Evolutionary conservation across 2,797 vertebrate species (phyloP), one percentile per base, ranked within the genome.

Genomic region (Labroides dimidiatus): DNA sequence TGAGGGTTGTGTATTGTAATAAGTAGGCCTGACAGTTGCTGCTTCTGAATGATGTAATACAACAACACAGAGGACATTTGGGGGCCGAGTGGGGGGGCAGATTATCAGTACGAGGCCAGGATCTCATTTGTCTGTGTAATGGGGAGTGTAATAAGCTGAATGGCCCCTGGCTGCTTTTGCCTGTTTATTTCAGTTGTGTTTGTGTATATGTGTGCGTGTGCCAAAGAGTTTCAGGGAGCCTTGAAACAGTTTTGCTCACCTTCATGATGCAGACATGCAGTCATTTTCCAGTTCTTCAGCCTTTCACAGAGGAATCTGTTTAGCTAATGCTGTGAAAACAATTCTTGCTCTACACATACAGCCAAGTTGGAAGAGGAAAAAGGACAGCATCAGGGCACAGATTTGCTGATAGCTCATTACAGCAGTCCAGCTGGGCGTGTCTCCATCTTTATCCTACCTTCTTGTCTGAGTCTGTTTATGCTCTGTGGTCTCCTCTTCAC

Each of bases 41-140:
- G 72, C 73, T 85, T 84, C 53, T 51, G 64, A 69, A 77, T 90
- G 86, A 91, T 86, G 85, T 87, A 86, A 90, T 82, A 73, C 56
- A 78, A 69, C 14, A 16, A 84, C 81, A 55, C 76, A 64, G 72
- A 86, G 80, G 85, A 83, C 82, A 74, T 41, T 20, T 6, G 47
- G 23, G 76, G 37, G 37, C 13, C 3, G 37, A 11, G 37, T 39
- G 37, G 37, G 37, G 74, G 73, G 64, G 69, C 64, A 82, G 69
- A 86, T 87, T 81, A 88, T 88, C 85, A 78, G 89, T 62, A 70
- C 80, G 84, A 87, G 83, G 76, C 84, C 81, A 69, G 81, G 84
- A 87, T 88, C 87, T 91, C 88, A 91, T 93, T 91, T 91, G 89
- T 87, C 85, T 89, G 87, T 87, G 84, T 90, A 87, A 87, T 85